Evolutionary conservation across 2,113 vertebrate species (phyloP).

Genomic region (Urocolius indicus): DNA sequence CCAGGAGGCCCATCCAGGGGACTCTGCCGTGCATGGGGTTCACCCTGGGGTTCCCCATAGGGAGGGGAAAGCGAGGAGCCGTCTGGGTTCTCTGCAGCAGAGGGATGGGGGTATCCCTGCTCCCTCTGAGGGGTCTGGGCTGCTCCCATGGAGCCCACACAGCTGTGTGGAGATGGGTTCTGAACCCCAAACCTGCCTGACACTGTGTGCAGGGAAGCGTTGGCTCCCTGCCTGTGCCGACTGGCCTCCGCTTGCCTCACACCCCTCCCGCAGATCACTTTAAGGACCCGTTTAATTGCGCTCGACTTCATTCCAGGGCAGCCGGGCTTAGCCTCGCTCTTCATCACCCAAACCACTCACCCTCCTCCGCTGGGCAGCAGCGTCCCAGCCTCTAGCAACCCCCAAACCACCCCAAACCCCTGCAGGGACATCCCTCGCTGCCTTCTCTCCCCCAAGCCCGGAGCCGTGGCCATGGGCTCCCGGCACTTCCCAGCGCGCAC

Average conservation of each 20-base stretch:
- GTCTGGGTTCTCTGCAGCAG: rapidly evolving
- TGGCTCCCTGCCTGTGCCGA: not conserved
- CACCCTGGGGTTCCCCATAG: not conserved
- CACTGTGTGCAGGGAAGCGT: rapidly evolving
- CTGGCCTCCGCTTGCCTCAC: not conserved
- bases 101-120: not conserved
- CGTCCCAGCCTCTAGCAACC: rapidly evolving
- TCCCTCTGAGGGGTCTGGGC: rapidly evolving
- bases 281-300: not conserved
- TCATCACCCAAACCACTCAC: too few relatives aligned
- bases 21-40: rapidly evolving
- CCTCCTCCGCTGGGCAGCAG: not conserved
- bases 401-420: not conserved
- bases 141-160: not conserved
- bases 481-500: slow-evolving; percentile 83
- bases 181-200: rapidly evolving
- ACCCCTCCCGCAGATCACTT: not conserved
- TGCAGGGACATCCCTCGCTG: not conserved
- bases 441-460: too few relatives aligned
- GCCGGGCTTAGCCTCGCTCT: not conserved
- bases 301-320: not conserved
- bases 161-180: rapidly evolving
- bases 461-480: slow-evolving; percentile 73
- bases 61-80: rapidly evolving
- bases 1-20: rapidly evolving